Conservation (phyloP, 1,140 invertebrate species). For the Penaeus japonicus region DNA sequence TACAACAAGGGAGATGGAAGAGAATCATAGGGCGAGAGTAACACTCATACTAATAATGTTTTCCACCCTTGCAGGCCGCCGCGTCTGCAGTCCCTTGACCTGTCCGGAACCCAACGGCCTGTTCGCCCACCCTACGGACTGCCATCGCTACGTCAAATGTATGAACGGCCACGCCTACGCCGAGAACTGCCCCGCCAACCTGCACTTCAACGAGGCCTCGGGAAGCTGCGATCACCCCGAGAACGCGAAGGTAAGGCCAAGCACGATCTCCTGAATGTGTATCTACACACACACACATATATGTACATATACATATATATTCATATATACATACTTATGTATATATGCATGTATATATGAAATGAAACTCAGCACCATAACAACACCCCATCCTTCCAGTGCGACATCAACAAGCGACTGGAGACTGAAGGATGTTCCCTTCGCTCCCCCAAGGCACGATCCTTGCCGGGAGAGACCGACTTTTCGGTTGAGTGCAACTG, state of each 20-base stretch:
- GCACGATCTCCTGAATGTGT: not conserved
- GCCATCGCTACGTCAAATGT: constrained; percentile 86
- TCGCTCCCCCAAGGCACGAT: not conserved
- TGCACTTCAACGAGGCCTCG: constrained; percentile 86
- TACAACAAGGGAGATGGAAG: too few species aligned
- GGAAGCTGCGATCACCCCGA: constrained; percentile 88
- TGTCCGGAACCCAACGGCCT: constrained; percentile 85
- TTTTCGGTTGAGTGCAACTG: constrained; percentile 1
- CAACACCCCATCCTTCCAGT: not conserved
- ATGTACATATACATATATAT: too few species aligned
- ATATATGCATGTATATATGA: too few species aligned
- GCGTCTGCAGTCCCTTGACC: not conserved
- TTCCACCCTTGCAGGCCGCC: too few species aligned
- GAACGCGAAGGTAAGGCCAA: constrained; percentile 65
- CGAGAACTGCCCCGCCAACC: constrained; percentile 82
- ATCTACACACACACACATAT: too few species aligned
- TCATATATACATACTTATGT: too few species aligned
- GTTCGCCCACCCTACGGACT: constrained; percentile 80
- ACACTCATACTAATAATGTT: too few species aligned
- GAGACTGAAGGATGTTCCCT: not conserved
- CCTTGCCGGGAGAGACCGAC: not conserved
- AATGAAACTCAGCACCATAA: too few species aligned
- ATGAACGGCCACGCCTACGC: constrained; percentile 82
- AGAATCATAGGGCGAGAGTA: too few species aligned
- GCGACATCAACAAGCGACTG: not conserved